A percentile compares a stretch with the other conserved stretches of the same genome.
phyloP scores from a whole-genome alignment of 37 sponge, comb jelly and placozoan genomes.

The Hormiphora californensis region DNA sequence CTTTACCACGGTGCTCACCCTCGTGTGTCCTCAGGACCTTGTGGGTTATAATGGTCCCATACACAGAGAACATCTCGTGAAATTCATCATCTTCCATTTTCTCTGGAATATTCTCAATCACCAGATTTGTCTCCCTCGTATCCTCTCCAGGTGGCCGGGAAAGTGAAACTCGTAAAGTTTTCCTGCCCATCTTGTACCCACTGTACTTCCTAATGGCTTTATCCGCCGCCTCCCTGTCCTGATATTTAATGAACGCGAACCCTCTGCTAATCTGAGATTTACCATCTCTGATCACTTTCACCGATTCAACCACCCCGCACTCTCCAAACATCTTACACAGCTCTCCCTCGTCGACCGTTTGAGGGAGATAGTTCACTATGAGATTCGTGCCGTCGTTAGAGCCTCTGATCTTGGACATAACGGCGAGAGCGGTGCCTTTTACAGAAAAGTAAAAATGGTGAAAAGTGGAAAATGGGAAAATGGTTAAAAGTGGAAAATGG shows the following conservation, averaged over 20 bases:
- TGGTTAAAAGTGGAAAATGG: neutral
- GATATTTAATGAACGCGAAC: constrained; percentile 22
- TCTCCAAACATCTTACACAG: constrained; percentile 10
- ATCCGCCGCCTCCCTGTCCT: neutral
- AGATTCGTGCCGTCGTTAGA: constrained; percentile 41
- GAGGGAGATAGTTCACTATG: constrained; percentile 33
- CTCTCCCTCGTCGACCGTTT: constrained; percentile 42
- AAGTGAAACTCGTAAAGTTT: constrained; percentile 25
- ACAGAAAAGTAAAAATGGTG: neutral
- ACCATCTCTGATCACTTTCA: constrained; percentile 35
- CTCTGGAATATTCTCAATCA: constrained; percentile 25
- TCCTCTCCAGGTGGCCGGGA: constrained; percentile 32
- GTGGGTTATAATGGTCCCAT: constrained; percentile 32
- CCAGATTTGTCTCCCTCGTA: constrained; percentile 21
- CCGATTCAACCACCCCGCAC: constrained; percentile 23
- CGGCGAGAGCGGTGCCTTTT: neutral
- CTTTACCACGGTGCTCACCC: neutral
- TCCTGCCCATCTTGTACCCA: constrained; percentile 37
- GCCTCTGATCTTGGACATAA: neutral
- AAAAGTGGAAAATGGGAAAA: constrained; percentile 32
- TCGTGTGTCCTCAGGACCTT: neutral
- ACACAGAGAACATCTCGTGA: constrained; percentile 11
- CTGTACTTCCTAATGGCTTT: constrained; percentile 26
- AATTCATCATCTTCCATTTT: neutral
- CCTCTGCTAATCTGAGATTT: constrained; percentile 53